Base-by-base conservation (phyloP, 2,797 vertebrate genomes). In the Smutsia gigantea region DNA sequence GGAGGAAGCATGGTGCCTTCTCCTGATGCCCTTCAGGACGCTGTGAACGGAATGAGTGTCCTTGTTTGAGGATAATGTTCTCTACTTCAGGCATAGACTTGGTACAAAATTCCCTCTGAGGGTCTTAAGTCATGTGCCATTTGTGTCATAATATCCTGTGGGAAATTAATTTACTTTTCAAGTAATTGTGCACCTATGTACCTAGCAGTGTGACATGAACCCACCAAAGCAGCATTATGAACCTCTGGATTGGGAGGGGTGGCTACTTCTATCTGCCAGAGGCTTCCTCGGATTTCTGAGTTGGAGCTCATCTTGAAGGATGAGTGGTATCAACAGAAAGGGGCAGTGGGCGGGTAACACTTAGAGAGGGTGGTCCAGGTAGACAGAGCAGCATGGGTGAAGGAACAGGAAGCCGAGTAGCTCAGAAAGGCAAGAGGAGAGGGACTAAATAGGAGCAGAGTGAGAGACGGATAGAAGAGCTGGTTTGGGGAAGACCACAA, bases 131-230 rank as follows among this genome's bases (percentile, higher is more conserved):
- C 11, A 31, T n/a, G 13, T 1, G 31, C 21, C 53, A 49, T 63
- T 55, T 68, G 7, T 87, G 7, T 53, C 59, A 42, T 18, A 37
- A 57, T 4, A 29, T 63, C 63, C 53, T 57, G 7, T 79, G 51
- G 46, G n/a, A 83, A 87, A 77, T 61, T 25, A 72, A 68, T 39
- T 71, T 75, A 64, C 27, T 87, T 94, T 63, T 37, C 53, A 79
- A 81, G 79, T 87, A 78, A 25, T 46, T 23, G 8, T 59, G 23
- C 7, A 61, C 29, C 15, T 59, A 12, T 34, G 4, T 42, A 53
- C 75, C 51, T 49, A 51, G 63, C 25, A 55, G 13, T 72, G 63
- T 69, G 68, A 23, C 39, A 42, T 19, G 55, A 19, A 13, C 31
- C 39, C 72, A 27, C 66, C n/a, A 19, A 55, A 14, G 23, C 39